Evolutionary conservation across 2,888 invertebrate species (phyloP), one percentile per base, ranked within the genome.

Genomic region (Andrena dorsata): DNA sequence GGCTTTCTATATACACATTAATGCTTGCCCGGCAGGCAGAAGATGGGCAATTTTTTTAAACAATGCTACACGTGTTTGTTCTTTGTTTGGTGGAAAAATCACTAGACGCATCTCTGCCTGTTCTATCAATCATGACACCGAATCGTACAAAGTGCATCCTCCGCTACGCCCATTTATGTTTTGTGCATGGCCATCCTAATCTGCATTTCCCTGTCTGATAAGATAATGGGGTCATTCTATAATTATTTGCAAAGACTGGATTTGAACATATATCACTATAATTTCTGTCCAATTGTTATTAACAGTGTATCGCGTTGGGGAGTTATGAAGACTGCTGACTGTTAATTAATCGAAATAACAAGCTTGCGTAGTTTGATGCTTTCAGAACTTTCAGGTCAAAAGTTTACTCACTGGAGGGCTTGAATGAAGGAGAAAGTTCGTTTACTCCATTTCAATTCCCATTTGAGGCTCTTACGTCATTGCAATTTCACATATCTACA

Each of bases 391-490:
- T 20, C 23, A 5, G 20, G 10, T 41, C 5, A 20, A n/a, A 61
- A 35, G 20, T 35, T 8, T 13, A 28, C 10, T 16, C 4, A 20
- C 16, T 60, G 61, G 16, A 30, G n/a, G 32, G 10, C 5, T 26
- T 7, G 64, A 23, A 3, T 23, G n/a, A 13, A 5, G 16, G 32
- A 56, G 68, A 68, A 56, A 56, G 68, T 68, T 53, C 35, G 53
- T 68, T 49, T 49, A 49, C 30, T 65, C 49, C 6, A 49, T 30
- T 26, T 53, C 16, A 16, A 53, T 35, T 35, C 8, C 51, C 23
- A 35, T 4, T 53, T 7, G 32, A 23, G 68, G 2, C 1, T 28
- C 5, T 35, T 68, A 30, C 53, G 20, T 53, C 68, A 68, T 2
- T 8, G 32, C 26, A 56, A 26, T 23, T 56, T 56, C 56, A 10